These are phyloP conservation scores for Bombyx mori DNA, from an alignment of 1,140 invertebrate genomes.

Conservation along the genomic window DNA sequence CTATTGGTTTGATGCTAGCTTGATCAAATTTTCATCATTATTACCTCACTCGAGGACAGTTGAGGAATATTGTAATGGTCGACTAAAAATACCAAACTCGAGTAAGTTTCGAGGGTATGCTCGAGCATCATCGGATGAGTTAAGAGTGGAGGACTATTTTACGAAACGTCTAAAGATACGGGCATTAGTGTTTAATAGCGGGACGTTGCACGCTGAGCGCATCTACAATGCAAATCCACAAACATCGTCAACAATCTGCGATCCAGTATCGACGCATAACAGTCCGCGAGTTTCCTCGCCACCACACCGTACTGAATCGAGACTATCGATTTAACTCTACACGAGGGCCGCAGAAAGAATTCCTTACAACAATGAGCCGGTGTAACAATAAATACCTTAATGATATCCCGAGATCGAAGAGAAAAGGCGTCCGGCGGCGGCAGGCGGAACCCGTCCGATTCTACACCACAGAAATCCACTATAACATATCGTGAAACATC, in stretches of 20 bases:
- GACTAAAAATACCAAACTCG: too few species aligned
- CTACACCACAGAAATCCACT: conserved; percentile 64
- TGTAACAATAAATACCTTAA: conserved; percentile 71
- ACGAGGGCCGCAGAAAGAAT: conserved; percentile 56
- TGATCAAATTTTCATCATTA: too few species aligned
- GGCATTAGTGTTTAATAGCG: conserved; percentile 19
- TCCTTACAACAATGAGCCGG: conserved; percentile 65
- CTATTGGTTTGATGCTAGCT: too few species aligned
- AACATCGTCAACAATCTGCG: conserved; percentile 40
- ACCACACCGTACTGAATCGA: conserved; percentile 22
- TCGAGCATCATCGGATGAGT: too few species aligned
- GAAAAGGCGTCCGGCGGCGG: conserved; percentile 60
- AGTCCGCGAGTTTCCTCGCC: conserved; percentile 28
- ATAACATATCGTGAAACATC: conserved; percentile 55
- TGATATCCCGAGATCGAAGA: conserved; percentile 66
- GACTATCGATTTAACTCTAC: conserved; percentile 61
- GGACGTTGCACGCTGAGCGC: conserved; percentile 36
- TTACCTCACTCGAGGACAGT: too few species aligned
- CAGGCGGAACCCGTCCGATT: conserved; percentile 49
- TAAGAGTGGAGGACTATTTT: too few species aligned
- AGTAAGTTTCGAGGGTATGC: too few species aligned
- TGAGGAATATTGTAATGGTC: too few species aligned
- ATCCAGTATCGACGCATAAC: conserved; percentile 41
- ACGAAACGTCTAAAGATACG: too few species aligned
- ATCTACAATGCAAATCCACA: conserved; percentile 60